Evolutionary conservation across 2,113 vertebrate species (phyloP).

Genomic region (Strix uralensis): DNA sequence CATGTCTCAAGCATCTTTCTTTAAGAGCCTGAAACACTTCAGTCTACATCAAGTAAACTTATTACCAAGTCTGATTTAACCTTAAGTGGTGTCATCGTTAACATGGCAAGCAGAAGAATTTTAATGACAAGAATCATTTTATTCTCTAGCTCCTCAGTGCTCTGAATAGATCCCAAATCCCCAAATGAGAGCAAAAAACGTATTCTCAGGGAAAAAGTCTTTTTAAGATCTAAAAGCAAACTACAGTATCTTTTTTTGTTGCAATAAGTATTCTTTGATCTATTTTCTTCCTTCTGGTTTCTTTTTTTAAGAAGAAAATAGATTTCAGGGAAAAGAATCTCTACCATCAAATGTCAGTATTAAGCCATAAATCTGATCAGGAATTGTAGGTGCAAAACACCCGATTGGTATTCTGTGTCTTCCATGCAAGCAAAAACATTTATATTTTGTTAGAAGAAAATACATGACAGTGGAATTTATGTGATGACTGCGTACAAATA

Average conservation of each 20-base stretch:
- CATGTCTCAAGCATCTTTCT: not conserved
- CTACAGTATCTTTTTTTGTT: slow-evolving; percentile 15
- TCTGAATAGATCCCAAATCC: slow-evolving; percentile 43
- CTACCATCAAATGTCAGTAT: slow-evolving; percentile 25
- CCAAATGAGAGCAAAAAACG: not conserved
- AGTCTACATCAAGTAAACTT: slow-evolving; percentile 52
- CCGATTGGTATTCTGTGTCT: slow-evolving; percentile 26
- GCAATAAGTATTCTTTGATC: slow-evolving; percentile 51
- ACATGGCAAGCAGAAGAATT: slow-evolving; percentile 37
- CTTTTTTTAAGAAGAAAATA: slow-evolving; percentile 46
- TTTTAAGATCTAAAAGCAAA: slow-evolving; percentile 54
- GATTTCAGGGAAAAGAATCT: not conserved
- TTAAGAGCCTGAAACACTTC: slow-evolving; percentile 29
- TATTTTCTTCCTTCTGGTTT: slow-evolving; percentile 16
- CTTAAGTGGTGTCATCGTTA: slow-evolving; percentile 47
- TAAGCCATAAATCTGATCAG: slow-evolving; percentile 31
- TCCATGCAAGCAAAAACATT: not conserved
- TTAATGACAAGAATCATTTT: slow-evolving; percentile 46
- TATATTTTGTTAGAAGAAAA: slow-evolving; percentile 49
- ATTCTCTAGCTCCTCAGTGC: slow-evolving; percentile 34
- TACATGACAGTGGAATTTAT: slow-evolving; percentile 32
- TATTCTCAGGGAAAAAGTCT: slow-evolving; percentile 6
- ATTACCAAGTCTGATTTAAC: slow-evolving; percentile 48
- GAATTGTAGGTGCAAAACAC: slow-evolving; percentile 17
- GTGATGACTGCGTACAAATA: not conserved